Percentiles rank a stretch among this genome's conserved stretches.
Conservation (phyloP, 1,140 invertebrate genomes). For the Holcopasites calliopsidis region DNA sequence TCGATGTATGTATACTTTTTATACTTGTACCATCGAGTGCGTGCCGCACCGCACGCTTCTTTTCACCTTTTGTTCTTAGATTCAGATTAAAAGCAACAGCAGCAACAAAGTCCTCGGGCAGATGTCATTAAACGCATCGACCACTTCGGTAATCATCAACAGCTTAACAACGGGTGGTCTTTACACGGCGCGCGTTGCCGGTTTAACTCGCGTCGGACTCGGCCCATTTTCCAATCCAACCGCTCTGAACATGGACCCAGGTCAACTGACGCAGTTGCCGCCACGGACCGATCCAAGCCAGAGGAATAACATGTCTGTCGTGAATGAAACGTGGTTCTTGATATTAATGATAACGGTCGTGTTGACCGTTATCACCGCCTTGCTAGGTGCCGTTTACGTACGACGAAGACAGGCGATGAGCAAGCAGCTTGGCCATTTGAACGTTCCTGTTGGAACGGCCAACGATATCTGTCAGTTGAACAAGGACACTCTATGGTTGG, state of each 20-base stretch:
- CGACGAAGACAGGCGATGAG: constrained; percentile 82
- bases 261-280: constrained; percentile 79
- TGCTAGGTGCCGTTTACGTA: constrained; percentile 83
- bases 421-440: constrained; percentile 84
- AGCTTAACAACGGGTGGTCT: constrained; percentile 86
- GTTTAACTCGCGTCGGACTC: constrained; percentile 85
- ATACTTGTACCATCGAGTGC: too few species aligned
- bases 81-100: constrained; percentile 84
- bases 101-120: constrained; percentile 85
- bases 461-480: constrained; percentile 82
- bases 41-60: too few species aligned
- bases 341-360: constrained; percentile 85
- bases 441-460: constrained; percentile 84
- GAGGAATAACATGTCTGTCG: constrained; percentile 76
- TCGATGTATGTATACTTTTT: too few species aligned
- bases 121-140: constrained; percentile 86
- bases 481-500: constrained; percentile 88
- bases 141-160: constrained; percentile 85
- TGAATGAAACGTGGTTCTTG: constrained; percentile 89
- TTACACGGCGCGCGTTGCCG: constrained; percentile 88
- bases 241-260: constrained; percentile 82
- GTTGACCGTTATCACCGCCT: constrained; percentile 83
- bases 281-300: constrained; percentile 80
- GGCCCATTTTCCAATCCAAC: constrained; percentile 85
- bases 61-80: constrained; percentile 78